These are phyloP conservation scores for Narcine bancroftii DNA, from an alignment of 2,113 vertebrate genomes.

Conservation along the genomic window DNA sequence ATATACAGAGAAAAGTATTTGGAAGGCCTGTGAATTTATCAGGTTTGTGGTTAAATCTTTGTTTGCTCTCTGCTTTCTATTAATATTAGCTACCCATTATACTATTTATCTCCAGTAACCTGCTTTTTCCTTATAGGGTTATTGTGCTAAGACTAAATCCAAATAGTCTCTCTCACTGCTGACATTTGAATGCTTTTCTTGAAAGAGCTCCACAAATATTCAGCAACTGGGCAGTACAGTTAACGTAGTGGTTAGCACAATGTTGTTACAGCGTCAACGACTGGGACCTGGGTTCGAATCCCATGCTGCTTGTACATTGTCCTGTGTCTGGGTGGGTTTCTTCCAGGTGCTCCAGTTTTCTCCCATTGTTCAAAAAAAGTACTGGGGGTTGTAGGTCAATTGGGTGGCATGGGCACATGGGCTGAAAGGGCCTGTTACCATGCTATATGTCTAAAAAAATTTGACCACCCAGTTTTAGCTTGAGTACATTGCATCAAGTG, in stretches of 20 bases:
- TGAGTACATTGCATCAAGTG: neutral
- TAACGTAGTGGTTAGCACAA: too few species aligned
- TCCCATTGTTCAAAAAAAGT: too few species aligned
- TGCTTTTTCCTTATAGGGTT: neutral
- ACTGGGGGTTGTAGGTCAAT: too few species aligned
- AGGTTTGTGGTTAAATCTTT: neutral
- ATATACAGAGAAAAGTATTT: neutral
- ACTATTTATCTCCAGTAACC: neutral
- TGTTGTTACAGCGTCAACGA: too few species aligned
- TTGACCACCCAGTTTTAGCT: constrained; percentile 8
- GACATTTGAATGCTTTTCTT: neutral
- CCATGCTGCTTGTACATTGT: too few species aligned
- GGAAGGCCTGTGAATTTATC: neutral
- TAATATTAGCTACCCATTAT: neutral
- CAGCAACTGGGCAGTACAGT: too few species aligned
- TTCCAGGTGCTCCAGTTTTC: too few species aligned
- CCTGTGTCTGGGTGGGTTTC: too few species aligned
- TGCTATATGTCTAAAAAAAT: too few species aligned
- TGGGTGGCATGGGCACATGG: too few species aligned
- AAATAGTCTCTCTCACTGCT: neutral
- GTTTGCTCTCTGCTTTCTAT: neutral
- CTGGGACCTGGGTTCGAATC: too few species aligned
- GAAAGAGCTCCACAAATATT: neutral
- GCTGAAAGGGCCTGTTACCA: too few species aligned
- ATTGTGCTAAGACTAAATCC: neutral